Evolutionary conservation across 1,140 invertebrate species (phyloP).

Genomic region (Saccostrea cuccullata): DNA sequence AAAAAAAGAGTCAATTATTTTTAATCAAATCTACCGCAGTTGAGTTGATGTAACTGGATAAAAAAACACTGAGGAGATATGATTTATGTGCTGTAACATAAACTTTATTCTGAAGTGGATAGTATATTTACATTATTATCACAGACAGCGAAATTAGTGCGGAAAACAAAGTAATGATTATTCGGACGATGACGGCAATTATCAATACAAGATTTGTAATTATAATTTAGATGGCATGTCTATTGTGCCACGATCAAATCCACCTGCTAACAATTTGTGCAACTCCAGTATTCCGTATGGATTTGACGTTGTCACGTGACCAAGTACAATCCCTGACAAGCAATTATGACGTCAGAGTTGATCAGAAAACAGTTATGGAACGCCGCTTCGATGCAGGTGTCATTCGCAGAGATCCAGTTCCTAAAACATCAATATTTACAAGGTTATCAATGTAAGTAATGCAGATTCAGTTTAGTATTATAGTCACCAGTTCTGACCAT

Average conservation of each 20-base stretch:
- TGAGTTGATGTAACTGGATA: too few species aligned
- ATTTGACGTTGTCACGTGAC: background rate
- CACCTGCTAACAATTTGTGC: background rate
- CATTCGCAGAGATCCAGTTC: constrained; percentile 14
- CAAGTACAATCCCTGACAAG: background rate
- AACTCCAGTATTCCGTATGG: background rate
- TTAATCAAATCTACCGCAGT: too few species aligned
- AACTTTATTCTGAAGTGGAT: background rate
- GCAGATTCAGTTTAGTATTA: background rate
- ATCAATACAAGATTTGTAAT: background rate
- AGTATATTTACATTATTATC: background rate
- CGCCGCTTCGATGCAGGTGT: constrained; percentile 14
- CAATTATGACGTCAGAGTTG: background rate
- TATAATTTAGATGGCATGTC: background rate
- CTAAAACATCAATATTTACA: background rate
- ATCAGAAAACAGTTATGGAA: constrained; percentile 10
- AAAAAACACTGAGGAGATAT: too few species aligned
- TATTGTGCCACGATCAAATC: background rate
- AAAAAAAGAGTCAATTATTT: too few species aligned
- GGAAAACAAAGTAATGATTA: background rate
- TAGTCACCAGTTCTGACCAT: background rate
- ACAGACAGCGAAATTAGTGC: constrained; percentile 18
- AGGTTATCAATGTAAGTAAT: background rate
- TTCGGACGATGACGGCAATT: background rate
- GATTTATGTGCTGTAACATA: background rate